These are phyloP conservation scores for Calliopum simillimum DNA, from an alignment of 2,888 invertebrate genomes.

Conservation along the genomic window DNA sequence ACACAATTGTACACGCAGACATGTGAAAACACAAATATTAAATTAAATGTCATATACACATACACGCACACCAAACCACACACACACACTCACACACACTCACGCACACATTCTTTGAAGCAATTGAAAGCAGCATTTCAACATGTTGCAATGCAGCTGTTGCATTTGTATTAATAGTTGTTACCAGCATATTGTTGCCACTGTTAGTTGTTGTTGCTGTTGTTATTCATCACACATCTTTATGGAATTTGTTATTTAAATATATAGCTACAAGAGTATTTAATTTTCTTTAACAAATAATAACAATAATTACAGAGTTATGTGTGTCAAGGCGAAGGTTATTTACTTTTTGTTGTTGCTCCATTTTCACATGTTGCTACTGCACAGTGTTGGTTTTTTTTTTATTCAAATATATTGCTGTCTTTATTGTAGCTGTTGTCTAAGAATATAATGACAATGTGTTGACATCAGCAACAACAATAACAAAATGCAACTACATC, in stretches of 20 bases:
- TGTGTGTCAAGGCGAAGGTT: constrained; percentile 25
- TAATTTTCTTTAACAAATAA: neutral
- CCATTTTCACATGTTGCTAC: constrained; percentile 4
- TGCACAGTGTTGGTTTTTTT: too few relatives aligned
- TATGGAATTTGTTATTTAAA: neutral
- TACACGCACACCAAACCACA: neutral
- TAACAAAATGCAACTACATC: neutral
- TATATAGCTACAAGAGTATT: neutral
- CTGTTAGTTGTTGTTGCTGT: too few relatives aligned
- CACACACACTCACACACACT: too few relatives aligned
- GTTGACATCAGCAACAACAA: neutral
- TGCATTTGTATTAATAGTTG: too few relatives aligned
- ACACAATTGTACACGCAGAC: neutral
- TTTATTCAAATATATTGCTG: too few relatives aligned
- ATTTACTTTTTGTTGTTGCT: neutral
- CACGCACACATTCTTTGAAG: too few relatives aligned
- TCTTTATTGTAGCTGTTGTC: too few relatives aligned
- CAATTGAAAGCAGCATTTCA: too few relatives aligned
- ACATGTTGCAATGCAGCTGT: too few relatives aligned
- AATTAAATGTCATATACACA: constrained; percentile 5
- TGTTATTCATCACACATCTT: neutral
- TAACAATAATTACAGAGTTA: neutral
- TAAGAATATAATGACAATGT: neutral
- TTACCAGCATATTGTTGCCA: too few relatives aligned
- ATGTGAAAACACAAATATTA: constrained; percentile 6